These are phyloP conservation scores for Lamellibrachia columna DNA, from an alignment of 2,888 invertebrate species.

Conservation along the genomic window DNA sequence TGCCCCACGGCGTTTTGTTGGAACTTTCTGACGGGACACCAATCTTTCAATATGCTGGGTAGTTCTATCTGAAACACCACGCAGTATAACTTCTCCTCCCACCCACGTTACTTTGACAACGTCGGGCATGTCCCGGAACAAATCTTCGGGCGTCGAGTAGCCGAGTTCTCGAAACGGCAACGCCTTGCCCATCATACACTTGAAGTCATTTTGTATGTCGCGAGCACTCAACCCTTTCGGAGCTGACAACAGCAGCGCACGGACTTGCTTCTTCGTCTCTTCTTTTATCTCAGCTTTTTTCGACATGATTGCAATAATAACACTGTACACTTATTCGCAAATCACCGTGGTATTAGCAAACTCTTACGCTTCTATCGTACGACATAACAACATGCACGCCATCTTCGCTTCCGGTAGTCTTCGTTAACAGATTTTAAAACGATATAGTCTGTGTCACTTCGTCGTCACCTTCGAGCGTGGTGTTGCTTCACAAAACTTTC, in stretches of 20 bases:
- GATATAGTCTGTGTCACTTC: too few species aligned
- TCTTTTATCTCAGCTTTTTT: constrained; percentile 40
- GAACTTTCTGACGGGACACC: constrained; percentile 14
- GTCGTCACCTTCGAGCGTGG: neutral
- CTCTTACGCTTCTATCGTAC: neutral
- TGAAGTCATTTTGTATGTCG: constrained; percentile 50
- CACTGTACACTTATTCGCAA: neutral
- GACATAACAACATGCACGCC: neutral
- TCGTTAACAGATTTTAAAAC: neutral
- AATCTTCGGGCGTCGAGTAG: constrained; percentile 47
- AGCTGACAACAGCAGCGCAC: constrained; percentile 51
- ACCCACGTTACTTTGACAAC: constrained; percentile 45
- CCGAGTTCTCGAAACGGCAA: constrained; percentile 50
- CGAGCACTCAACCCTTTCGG: constrained; percentile 48
- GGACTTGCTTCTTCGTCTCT: constrained; percentile 48
- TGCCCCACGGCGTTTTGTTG: neutral
- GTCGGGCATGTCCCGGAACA: constrained; percentile 49
- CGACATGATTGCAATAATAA: neutral
- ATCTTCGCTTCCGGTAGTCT: constrained; percentile 3
- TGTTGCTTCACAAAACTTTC: neutral
- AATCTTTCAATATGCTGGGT: constrained; percentile 21
- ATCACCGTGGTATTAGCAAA: neutral
- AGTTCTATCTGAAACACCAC: constrained; percentile 36
- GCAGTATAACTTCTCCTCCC: constrained; percentile 47
- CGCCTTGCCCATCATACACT: constrained; percentile 46